Base-by-base conservation (phyloP, 2,113 vertebrate species). In the Lampris incognitus region DNA sequence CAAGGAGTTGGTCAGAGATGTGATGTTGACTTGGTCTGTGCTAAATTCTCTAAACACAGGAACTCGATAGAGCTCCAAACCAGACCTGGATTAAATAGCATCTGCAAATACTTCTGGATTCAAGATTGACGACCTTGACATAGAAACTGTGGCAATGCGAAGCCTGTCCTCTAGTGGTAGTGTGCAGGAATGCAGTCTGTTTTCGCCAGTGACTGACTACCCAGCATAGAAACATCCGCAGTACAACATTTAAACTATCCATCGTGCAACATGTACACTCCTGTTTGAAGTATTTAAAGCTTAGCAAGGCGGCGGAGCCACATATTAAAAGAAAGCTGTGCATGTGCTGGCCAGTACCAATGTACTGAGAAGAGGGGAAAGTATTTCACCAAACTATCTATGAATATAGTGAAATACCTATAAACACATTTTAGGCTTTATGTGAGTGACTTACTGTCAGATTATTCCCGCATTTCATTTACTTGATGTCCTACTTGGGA, bases 141-240 rank as follows among this genome's bases (percentile, higher is more conserved):
- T n/a, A 55, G 6, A 55, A n/a, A 55, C 13, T n/a, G 10, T 44
- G 50, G n/a, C 7, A 59, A 38, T 3, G 13, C 4, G 4, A 36
- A 37, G 9, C n/a, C n/a, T 1, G 61, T 73, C 82, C 69, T 66
- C 82, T 85, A 42, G 52, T 85, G 85, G 73, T 7, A n/a, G 8
- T 9, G 52, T 41, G 48, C 3, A 44, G 37, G 50, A 61, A 65
- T 38, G 6, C 36, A 58, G 7, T 1, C 5, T 38, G 52, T 54
- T 54, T 58, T 58, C 8, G 6, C 8, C 44, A 46, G 44, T 7
- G 24, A 58, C 8, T 58, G 56, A 39, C 37, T 9, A 37, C 36
- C 38, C 56, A 39, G 9, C 4, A 54, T 54, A 54, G 11, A 9
- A 6, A 57, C 37, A 57, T 37, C 24, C 7, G 11, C 37, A 5